Evolutionary conservation across 2,888 invertebrate species (phyloP), one percentile per base, ranked within the genome.

Genomic region (Orchesellides sinensis): DNA sequence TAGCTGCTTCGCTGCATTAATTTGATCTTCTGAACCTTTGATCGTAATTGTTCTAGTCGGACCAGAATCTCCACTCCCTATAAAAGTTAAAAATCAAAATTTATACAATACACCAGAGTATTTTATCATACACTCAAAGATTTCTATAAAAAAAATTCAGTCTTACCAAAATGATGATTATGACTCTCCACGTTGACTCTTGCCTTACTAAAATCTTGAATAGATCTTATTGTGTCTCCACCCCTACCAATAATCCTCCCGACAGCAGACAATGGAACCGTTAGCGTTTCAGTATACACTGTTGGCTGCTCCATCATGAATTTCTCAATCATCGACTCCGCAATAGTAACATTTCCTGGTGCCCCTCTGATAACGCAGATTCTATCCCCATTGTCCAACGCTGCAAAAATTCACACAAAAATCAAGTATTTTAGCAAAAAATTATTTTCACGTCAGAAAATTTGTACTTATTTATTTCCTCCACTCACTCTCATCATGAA

Each of bases 181-280:
- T 80, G 47, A 56, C 75, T 70, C 47, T 92, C 92, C n/a, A 95
- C 89, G 84, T 92, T 93, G 1, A 96, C 91, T 86, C 94, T 94
- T 0, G 96, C 95, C 81, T 94, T 93, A 10, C 96, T 95, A 14
- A 91, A 90, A 86, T 93, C 93, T 80, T 93, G 93, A 74, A 97
- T 95, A 59, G 93, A 92, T 68, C 92, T 92, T 69, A 96, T 93
- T 54, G 91, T 93, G 72, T 94, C 94, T 0, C 96, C 96, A 69
- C 93, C 93, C 66, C 93, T 91, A 0, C 95, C 96, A 88, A 96
- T 95, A 69, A 97, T 93, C 89, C 93, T 92, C 0, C 94, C 94
- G 68, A 94, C 84, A 8, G 80, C 68, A 1, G 84, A 80, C 19
- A 65, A 35, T 19, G 86, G 83, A 4, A 86, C 83, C 0, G 66